These are phyloP conservation scores for Cheilosia vulpina DNA, from an alignment of 2,888 invertebrate species.

Conservation along the genomic window DNA sequence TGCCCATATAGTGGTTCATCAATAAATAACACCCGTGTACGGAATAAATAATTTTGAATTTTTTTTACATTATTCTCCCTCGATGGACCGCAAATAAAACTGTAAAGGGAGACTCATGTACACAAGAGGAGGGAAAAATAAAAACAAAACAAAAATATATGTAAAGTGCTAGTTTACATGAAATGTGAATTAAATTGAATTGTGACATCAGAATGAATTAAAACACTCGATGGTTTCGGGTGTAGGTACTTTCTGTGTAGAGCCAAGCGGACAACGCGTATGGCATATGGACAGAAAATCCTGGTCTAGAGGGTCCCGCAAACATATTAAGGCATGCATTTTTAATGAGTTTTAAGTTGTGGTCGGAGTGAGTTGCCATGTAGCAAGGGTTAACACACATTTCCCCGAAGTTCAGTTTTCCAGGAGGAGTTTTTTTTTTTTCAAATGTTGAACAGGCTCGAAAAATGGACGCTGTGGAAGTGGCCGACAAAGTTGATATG, in stretches of 20 bases:
- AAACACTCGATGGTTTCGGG: slow-evolving; percentile 13
- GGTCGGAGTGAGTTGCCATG: slow-evolving; percentile 43
- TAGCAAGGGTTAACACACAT: background rate
- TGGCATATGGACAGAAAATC: slow-evolving; percentile 3
- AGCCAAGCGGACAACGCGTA: background rate
- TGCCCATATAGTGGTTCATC: slow-evolving; percentile 70
- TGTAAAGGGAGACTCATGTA: slow-evolving; percentile 11
- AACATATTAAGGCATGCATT: slow-evolving; percentile 55
- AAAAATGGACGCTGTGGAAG: too few relatives aligned
- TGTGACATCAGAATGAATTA: slow-evolving; percentile 57
- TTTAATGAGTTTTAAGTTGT: slow-evolving; percentile 63
- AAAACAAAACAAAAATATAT: slow-evolving; percentile 4
- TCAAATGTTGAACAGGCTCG: too few relatives aligned
- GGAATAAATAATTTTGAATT: slow-evolving; percentile 69
- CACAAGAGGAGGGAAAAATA: background rate
- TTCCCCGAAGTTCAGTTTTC: too few relatives aligned
- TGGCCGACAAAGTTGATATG: too few relatives aligned
- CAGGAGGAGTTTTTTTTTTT: too few relatives aligned
- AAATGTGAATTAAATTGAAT: slow-evolving; percentile 74
- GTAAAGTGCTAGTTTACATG: slow-evolving; percentile 64
- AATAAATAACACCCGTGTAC: slow-evolving; percentile 72
- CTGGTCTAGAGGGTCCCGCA: slow-evolving; percentile 40
- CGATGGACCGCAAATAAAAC: slow-evolving; percentile 36
- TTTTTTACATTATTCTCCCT: slow-evolving; percentile 9
- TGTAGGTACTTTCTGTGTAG: slow-evolving; percentile 27